These are phyloP conservation scores for Macroramphosus scolopax DNA, from an alignment of 2,797 vertebrate genomes.

Conservation along the genomic window DNA sequence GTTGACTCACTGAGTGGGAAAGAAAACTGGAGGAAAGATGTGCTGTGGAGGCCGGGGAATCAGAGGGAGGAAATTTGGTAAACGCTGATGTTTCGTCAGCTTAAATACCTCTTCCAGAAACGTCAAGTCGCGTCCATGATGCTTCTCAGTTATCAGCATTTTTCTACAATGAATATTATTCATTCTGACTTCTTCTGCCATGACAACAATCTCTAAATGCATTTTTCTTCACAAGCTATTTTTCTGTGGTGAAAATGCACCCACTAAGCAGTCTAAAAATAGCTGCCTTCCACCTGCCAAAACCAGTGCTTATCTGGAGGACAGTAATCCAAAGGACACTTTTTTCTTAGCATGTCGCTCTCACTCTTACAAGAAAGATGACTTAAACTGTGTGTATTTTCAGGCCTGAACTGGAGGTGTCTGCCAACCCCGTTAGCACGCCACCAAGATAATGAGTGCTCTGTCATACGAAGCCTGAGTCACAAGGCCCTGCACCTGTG, in stretches of 20 bases:
- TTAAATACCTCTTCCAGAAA: constrained; percentile 38
- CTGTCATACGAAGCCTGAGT: constrained; percentile 40
- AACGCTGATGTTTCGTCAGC: constrained; percentile 45
- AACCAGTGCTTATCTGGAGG: constrained; percentile 55
- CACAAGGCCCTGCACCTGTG: constrained; percentile 22
- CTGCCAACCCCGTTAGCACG: constrained; percentile 64
- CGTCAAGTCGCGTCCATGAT: constrained; percentile 20
- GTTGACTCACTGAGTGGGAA: constrained; percentile 57
- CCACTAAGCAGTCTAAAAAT: constrained; percentile 67
- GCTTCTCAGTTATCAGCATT: constrained; percentile 46
- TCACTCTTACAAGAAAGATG: constrained; percentile 21
- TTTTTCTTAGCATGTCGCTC: constrained; percentile 37
- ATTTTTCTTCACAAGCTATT: constrained; percentile 52
- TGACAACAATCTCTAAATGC: constrained; percentile 55
- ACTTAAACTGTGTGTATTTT: constrained; percentile 51
- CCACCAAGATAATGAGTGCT: constrained; percentile 54
- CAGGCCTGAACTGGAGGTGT: constrained; percentile 50
- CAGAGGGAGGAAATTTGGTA: constrained; percentile 27
- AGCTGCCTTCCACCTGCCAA: constrained; percentile 62
- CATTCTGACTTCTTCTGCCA: constrained; percentile 43
- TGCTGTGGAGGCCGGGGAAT: constrained; percentile 12
- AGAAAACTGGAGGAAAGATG: constrained; percentile 38
- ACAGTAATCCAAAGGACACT: constrained; percentile 56
- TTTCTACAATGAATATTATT: constrained; percentile 28
- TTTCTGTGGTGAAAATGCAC: constrained; percentile 44